phyloP scores from a whole-genome alignment of 2,113 vertebrate species.

The Lepidiolamprologus cunningtoni region DNA sequence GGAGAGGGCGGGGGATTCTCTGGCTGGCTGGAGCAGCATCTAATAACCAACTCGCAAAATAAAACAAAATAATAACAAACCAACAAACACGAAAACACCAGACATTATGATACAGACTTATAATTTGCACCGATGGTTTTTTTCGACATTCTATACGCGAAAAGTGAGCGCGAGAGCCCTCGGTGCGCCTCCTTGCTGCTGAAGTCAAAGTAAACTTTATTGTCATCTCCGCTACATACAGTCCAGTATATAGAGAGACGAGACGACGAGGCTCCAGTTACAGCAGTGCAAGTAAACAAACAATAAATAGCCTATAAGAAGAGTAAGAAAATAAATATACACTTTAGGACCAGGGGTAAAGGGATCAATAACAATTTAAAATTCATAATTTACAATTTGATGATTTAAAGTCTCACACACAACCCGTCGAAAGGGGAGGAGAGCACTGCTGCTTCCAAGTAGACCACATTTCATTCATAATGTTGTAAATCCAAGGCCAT shows the following conservation, averaged over 20 bases:
- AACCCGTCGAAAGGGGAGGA: no score
- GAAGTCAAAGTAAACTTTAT: not conserved
- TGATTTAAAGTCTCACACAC: not conserved
- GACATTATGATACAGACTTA: not conserved
- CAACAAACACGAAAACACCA: not conserved
- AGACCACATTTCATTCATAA: no score
- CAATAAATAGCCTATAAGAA: not conserved
- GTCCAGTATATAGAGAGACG: no score
- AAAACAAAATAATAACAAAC: not conserved
- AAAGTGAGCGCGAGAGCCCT: fast-evolving
- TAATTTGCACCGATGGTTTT: not conserved
- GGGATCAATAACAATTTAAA: not conserved
- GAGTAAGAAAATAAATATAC: not conserved
- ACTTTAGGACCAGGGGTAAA: fast-evolving
- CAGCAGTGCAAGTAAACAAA: fast-evolving
- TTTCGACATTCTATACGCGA: fast-evolving
- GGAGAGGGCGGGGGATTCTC: not conserved
- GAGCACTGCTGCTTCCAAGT: no score
- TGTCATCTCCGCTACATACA: no score
- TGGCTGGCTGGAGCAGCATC: not conserved
- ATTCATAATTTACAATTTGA: not conserved
- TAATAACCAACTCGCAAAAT: not conserved
- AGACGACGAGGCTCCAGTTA: not conserved
- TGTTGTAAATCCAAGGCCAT: no score
- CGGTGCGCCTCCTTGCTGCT: fast-evolving